Percentiles rank a stretch among this genome's conserved stretches.
Conservation (phyloP, 2,888 invertebrate species). For the Rhamnusium bicolor region DNA sequence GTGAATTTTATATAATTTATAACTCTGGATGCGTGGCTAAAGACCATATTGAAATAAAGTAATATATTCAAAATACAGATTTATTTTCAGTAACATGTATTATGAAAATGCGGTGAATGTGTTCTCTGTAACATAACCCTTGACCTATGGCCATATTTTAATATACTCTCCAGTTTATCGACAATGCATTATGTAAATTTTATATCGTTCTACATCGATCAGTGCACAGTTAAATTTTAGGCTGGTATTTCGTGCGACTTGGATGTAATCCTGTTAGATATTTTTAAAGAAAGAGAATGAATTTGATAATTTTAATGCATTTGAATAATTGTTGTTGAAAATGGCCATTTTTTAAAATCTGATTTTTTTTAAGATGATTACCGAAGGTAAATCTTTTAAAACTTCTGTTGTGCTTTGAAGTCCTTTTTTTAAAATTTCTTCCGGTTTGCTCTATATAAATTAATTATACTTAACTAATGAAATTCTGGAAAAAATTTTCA, state of each 20-base stretch:
- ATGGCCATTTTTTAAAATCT: no score
- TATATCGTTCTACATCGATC: background rate
- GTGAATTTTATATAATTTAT: background rate
- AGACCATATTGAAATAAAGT: background rate
- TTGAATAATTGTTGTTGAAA: no score
- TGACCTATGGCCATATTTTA: background rate
- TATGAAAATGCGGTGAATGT: background rate
- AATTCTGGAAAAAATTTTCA: no score
- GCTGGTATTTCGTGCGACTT: background rate
- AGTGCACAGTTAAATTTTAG: background rate
- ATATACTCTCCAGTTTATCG: background rate
- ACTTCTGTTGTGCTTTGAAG: no score
- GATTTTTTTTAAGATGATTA: no score
- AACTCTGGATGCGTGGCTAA: background rate
- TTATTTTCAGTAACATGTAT: background rate
- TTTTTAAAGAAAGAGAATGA: no score
- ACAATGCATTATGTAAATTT: background rate
- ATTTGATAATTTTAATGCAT: no score
- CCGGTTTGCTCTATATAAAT: no score
- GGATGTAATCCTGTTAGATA: background rate
- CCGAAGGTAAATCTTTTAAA: no score
- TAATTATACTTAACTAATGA: no score
- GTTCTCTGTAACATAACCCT: background rate
- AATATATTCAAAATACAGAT: background rate
- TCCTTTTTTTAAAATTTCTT: no score